Evolutionary conservation across 2,888 invertebrate species (phyloP), one percentile per base, ranked within the genome.

Genomic region (Eledona agricola): DNA sequence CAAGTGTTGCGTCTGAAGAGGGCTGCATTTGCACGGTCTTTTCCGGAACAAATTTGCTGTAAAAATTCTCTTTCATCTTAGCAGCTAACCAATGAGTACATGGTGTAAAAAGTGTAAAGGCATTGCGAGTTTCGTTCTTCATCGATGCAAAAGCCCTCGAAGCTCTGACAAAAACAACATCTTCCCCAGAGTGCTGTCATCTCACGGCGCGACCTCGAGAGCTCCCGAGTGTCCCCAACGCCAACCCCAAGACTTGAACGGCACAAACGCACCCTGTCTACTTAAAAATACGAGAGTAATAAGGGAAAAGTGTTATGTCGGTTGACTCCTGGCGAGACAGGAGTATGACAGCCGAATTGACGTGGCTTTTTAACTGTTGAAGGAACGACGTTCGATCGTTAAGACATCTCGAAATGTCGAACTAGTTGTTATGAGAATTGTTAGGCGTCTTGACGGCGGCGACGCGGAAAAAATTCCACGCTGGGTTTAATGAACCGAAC

Each of bases 151-250:
- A 67, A 63, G 62, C 64, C 60, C 65, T 66, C 57, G 59, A 65
- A 63, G 56, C 63, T 64, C 61, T 62, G 60, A 66, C 64, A 69
- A 69, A 69, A 69, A 70, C 66, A 69, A 67, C 67, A 62, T 58
- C 58, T 52, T 65, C 67, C 65, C 66, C 57, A 45, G 63, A 65
- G 68, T 62, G 65, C 62, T 38, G 60, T 63, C 59, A 60, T 56
- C 46, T 43, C 35, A 20, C 35, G 49, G 10, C 49, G 20, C 49
- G 53, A 49, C 53, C 53, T 53, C 53, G 34, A 53, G 53, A 49
- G 42, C 17, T 49, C 22, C 32, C 38, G 47, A 52, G 52, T 52
- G 52, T 46, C 46, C 43, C 46, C 52, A 20, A 25, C 47, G 47
- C 42, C 47, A 23, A 35, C 19, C 19, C 23, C 7, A 32, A 13